Conservation (phyloP, 2,888 invertebrate species). For the Bhutanitis thaidina region DNA sequence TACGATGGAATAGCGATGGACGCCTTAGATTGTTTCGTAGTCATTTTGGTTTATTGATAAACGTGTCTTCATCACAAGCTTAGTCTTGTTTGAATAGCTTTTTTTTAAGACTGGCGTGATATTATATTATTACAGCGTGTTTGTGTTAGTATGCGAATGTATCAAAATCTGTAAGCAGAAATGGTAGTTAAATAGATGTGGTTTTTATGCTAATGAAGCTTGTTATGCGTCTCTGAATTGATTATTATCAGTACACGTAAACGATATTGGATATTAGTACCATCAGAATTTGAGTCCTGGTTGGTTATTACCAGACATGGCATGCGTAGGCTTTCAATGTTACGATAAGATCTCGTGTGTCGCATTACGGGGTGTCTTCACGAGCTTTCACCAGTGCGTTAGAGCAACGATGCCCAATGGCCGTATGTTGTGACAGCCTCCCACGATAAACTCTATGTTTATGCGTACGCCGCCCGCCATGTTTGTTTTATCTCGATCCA, state of each 20-base stretch:
- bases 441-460: conserved; percentile 75
- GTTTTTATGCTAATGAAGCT: conserved; percentile 10
- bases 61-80: conserved; percentile 55
- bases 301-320: conserved; percentile 37
- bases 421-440: conserved; percentile 77
- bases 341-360: conserved; percentile 60
- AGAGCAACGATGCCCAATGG: conserved; percentile 51
- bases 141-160: too few species aligned
- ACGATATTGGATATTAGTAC: conserved; percentile 37
- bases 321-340: conserved; percentile 66
- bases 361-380: conserved; percentile 59
- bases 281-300: conserved; percentile 41
- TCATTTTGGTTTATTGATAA: conserved; percentile 71
- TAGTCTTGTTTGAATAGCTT: conserved; percentile 67
- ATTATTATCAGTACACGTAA: conserved; percentile 9
- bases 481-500: conserved; percentile 78
- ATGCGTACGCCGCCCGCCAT: conserved; percentile 74
- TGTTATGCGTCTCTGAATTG: conserved; percentile 3
- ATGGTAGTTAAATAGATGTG: too few species aligned
- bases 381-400: conserved; percentile 71
- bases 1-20: conserved; percentile 72
- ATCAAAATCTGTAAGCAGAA: too few species aligned
- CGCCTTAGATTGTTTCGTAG: conserved; percentile 68
- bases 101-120: conserved; percentile 50
- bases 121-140: too few species aligned